Conservation (phyloP, 2,888 invertebrate genomes). For the Geotrupes spiniger region DNA sequence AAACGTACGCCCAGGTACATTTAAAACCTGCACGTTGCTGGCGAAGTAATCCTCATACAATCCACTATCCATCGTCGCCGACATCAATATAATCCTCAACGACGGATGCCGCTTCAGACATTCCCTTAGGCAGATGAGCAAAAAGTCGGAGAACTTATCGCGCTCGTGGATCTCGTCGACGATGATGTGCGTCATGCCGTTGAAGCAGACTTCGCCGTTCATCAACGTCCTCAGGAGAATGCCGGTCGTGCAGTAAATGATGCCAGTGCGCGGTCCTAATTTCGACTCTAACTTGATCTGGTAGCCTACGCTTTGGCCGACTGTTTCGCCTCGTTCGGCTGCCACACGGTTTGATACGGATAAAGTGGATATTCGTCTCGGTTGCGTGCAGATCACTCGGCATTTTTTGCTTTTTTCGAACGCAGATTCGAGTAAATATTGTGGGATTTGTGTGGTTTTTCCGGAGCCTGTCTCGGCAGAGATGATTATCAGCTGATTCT, state of each 20-base stretch:
- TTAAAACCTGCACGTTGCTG: conserved; percentile 50
- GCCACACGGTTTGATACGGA: conserved; percentile 85
- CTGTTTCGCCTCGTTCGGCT: conserved; percentile 56
- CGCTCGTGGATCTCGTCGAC: conserved; percentile 97
- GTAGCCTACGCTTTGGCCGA: conserved; percentile 73
- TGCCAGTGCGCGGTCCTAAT: conserved; percentile 72
- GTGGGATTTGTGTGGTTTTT: conserved; percentile 95
- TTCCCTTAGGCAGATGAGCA: conserved; percentile 81
- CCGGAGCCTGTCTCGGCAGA: conserved; percentile 89
- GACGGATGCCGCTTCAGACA: conserved; percentile 66
- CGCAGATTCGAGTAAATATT: conserved; percentile 81
- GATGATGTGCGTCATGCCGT: conserved; percentile 77
- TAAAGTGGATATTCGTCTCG: conserved; percentile 86
- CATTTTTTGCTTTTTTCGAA: conserved; percentile 61
- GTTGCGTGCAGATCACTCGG: conserved; percentile 90
- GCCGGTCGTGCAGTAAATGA: conserved; percentile 91
- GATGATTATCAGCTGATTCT: conserved; percentile 66
- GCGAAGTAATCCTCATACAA: conserved; percentile 85
- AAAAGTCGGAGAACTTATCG: conserved; percentile 89
- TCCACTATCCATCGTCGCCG: conserved; percentile 84
- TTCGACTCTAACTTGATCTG: conserved; percentile 89
- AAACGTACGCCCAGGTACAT: conserved; percentile 60
- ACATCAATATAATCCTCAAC: conserved; percentile 87
- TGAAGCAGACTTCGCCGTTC: conserved; percentile 68
- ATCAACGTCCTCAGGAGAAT: conserved; percentile 85